These are phyloP conservation scores for Cryptus armator DNA, from an alignment of 2,888 invertebrate species.

Conservation along the genomic window DNA sequence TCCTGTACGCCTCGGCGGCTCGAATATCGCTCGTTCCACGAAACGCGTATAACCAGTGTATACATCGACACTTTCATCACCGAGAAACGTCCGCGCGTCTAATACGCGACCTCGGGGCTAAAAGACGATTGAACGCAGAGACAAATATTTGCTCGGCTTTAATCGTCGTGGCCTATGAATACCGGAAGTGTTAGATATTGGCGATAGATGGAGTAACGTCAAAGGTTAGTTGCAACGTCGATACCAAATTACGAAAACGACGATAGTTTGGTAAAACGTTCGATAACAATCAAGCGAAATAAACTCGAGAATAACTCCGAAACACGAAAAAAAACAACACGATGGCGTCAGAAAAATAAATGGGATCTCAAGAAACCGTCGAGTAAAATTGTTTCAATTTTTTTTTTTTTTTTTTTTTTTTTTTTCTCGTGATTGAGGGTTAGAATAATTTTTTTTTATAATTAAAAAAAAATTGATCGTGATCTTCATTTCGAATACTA, in stretches of 20 bases:
- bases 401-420: too few species aligned
- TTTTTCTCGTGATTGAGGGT: too few species aligned
- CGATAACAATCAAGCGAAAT: not conserved
- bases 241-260: not conserved
- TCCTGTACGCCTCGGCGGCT: not conserved
- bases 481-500: too few species aligned
- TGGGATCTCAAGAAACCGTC: not conserved
- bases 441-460: too few species aligned
- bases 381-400: too few species aligned
- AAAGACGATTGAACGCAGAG: slow-evolving; percentile 62
- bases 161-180: slow-evolving; percentile 69
- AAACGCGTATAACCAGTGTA: not conserved
- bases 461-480: too few species aligned
- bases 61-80: slow-evolving; percentile 12
- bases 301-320: not conserved
- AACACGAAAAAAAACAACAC: not conserved
- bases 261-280: not conserved
- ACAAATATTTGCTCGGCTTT: slow-evolving; percentile 79
- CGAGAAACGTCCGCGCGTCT: slow-evolving; percentile 38
- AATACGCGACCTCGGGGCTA: slow-evolving; percentile 36
- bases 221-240: not conserved
- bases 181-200: slow-evolving; percentile 57
- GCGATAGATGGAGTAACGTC: slow-evolving; percentile 11
- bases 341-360: not conserved
- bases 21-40: not conserved